Percentiles rank a stretch among this genome's conserved stretches.
Conservation (phyloP, 2,797 vertebrate species). For the Chaenodraco wilsoni region DNA sequence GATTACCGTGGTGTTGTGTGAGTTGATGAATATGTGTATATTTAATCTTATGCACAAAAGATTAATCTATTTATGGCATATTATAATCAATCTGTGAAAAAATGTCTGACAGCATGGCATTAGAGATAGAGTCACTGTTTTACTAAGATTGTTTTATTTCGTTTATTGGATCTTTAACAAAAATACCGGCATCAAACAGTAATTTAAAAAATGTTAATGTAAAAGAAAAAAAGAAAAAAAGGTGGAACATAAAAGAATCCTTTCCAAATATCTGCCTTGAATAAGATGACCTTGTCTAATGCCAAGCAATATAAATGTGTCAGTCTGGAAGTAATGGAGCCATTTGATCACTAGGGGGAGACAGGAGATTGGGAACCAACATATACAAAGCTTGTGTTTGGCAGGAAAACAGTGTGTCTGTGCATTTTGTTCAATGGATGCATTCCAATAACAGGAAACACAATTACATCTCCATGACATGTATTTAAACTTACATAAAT, state of each 20-base stretch:
- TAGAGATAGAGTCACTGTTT: neutral
- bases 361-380: constrained; percentile 43
- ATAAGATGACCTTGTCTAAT: neutral
- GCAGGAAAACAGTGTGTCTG: neutral
- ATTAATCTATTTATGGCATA: constrained; percentile 31
- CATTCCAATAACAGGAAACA: neutral
- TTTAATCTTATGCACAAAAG: constrained; percentile 41
- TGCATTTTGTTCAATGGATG: neutral
- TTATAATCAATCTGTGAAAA: constrained; percentile 16
- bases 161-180: no score
- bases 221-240: neutral
- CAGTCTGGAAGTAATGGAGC: constrained; percentile 34
- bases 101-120: neutral
- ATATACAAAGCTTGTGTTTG: neutral
- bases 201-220: neutral
- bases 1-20: constrained; percentile 20
- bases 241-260: neutral
- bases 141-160: no score
- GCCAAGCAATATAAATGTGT: neutral
- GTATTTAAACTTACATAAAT: neutral
- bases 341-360: constrained; percentile 70
- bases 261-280: neutral
- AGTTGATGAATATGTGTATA: constrained; percentile 7
- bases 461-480: neutral
- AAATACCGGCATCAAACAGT: neutral